Evolutionary conservation across 2,113 vertebrate genomes (phyloP).

Genomic region (Festucalex cinctus): DNA sequence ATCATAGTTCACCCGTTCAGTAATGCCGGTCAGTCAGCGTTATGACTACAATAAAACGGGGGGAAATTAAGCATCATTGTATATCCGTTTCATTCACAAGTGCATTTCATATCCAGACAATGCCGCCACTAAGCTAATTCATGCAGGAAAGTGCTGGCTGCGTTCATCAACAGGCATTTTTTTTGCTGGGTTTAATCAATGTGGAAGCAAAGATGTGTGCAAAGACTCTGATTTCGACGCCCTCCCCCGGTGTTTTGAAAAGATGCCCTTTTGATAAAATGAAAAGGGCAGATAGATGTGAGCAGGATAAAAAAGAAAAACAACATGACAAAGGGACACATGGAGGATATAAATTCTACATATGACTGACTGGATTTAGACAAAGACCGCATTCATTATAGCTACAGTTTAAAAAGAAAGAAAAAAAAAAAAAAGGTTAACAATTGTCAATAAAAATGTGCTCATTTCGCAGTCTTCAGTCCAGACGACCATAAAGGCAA

Average conservation of each 20-base stretch:
- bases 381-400: neutral
- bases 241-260: conserved; percentile 5
- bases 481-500: neutral
- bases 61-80: neutral
- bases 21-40: neutral
- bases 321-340: conserved; percentile 24
- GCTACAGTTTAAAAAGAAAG: too few relatives aligned
- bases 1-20: conserved; percentile 20
- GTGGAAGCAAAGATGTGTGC: conserved; percentile 4
- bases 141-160: neutral
- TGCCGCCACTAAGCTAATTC: neutral
- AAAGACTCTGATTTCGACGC: conserved; percentile 20
- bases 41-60: neutral
- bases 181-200: neutral
- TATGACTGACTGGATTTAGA: conserved; percentile 21
- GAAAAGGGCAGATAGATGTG: conserved; percentile 39
- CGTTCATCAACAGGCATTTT: neutral
- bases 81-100: neutral
- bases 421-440: conserved; percentile 4
- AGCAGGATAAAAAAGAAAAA: conserved; percentile 27
- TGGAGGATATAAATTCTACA: conserved; percentile 18
- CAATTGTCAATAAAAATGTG: conserved; percentile 23
- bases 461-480: conserved; percentile 9
- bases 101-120: neutral
- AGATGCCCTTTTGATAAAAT: conserved; percentile 19